These are phyloP conservation scores for Furcifer pardalis DNA, from an alignment of 2,797 vertebrate species.

Conservation along the genomic window DNA sequence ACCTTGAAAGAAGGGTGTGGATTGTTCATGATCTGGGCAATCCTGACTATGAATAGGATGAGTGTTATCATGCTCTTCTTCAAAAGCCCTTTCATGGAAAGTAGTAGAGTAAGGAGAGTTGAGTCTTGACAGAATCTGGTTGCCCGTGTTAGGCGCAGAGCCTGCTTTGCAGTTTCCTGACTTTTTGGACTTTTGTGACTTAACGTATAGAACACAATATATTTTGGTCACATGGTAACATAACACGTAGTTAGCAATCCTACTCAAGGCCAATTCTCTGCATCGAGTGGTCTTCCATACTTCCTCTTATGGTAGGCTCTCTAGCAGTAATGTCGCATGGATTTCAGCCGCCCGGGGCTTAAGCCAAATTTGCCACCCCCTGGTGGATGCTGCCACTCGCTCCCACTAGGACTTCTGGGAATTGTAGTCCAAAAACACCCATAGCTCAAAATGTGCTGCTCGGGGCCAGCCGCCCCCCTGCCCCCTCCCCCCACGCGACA, in stretches of 20 bases:
- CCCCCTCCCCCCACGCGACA: too few species aligned
- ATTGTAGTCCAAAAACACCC: too few species aligned
- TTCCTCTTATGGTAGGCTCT: neutral
- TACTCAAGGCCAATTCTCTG: slow-evolving; percentile 1
- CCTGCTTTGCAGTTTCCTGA: neutral
- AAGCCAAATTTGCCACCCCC: too few species aligned
- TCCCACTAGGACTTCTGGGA: too few species aligned
- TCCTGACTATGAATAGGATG: neutral
- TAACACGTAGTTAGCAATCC: neutral
- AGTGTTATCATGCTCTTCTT: neutral
- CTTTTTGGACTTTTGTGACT: neutral
- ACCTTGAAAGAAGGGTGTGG: neutral
- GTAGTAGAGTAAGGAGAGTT: neutral
- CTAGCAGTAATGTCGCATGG: too few species aligned
- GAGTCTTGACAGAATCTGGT: neutral
- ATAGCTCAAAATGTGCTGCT: too few species aligned
- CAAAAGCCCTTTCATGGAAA: neutral
- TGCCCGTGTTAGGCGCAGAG: neutral
- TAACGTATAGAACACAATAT: neutral
- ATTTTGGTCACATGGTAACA: neutral
- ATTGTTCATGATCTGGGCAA: neutral
- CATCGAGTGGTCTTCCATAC: neutral
- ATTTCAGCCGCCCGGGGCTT: too few species aligned
- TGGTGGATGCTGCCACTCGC: too few species aligned
- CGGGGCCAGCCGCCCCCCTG: too few species aligned